Evolutionary conservation across 1,140 invertebrate species (phyloP), one percentile per base, ranked within the genome.

Genomic region (Drosophila gunungcola): DNA sequence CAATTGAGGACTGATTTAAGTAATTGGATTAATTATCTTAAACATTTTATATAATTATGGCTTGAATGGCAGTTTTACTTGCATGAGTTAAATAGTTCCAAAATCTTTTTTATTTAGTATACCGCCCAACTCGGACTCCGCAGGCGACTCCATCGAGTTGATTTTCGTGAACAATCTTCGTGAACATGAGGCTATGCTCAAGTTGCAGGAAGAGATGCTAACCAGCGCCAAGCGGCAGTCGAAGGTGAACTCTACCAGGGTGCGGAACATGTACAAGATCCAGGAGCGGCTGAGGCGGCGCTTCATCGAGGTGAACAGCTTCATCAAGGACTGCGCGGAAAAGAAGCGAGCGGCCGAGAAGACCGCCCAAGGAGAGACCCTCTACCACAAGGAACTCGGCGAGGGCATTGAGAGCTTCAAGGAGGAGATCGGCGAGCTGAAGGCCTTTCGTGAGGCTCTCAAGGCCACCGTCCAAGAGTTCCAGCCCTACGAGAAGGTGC

Each of bases 251-350:
- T 52, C 73, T 9, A 25, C 58, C 10, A 78, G 92, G 1, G 86
- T 92, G n/a, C 60, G 74, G 3, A 53, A 78, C 29, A 82, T 92
- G 73, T 82, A 91, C 54, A 75, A 73, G 45, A 84, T 82, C 7
- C 91, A 92, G 51, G 72, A 78, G 25, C 21, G 81, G n/a, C 49
- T 92, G 27, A 65, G 92, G 11, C 61, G 89, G 39, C 83, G 88
- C 27, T 92, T 92, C 41, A 90, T 92, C 43, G 78, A 86, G 54
- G 90, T 91, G 3, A 92, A 92, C 69, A 79, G 61, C 53, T 92
- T 92, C 39, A 91, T 92, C 12, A 90, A 91, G 65, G 90, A 92
- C 38, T 92, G 91, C 12, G 60, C 38, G 13, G 85, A 91, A 21
- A 92, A 92, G 51, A 86, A 86, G 43, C 57, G 67, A 4, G 25